Percentiles rank a stretch among this genome's conserved stretches.
These are phyloP conservation scores for Parauchenoglanis ngamensis DNA, from an alignment of 2,797 vertebrate species.

Conservation along the genomic window DNA sequence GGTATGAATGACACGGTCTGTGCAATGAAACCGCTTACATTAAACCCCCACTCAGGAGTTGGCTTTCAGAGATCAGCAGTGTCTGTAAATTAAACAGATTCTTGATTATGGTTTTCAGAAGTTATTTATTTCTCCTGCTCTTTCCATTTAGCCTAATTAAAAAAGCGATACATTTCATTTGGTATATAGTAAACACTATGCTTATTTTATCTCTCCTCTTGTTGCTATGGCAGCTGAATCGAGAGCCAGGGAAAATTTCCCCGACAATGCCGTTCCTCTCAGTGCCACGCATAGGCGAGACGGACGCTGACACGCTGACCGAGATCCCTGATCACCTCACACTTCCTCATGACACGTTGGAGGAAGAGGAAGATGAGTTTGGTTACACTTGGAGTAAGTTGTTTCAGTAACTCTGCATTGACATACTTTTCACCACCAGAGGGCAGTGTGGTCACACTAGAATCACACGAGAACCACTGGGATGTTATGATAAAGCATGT, in stretches of 20 bases:
- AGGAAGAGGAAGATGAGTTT: constrained; percentile 86
- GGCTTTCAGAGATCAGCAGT: not conserved
- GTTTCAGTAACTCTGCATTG: not conserved
- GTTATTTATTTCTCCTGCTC: not conserved
- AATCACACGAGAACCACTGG: not conserved
- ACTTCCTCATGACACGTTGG: constrained; percentile 61
- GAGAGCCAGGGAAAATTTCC: constrained; percentile 77
- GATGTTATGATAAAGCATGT: not conserved
- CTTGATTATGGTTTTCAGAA: not conserved
- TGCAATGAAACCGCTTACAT: not conserved
- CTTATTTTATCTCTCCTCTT: not conserved
- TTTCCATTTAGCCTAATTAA: not conserved
- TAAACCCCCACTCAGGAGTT: not conserved
- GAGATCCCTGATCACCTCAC: constrained; percentile 64
- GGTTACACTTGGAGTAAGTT: constrained; percentile 96
- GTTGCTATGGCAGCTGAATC: constrained; percentile 73
- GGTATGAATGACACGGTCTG: not conserved
- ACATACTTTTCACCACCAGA: not conserved
- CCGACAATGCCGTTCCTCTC: constrained; percentile 66
- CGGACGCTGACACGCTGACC: constrained; percentile 72
- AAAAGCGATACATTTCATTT: no score
- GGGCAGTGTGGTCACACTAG: not conserved
- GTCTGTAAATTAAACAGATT: not conserved
- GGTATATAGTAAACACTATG: not conserved
- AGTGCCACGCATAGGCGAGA: constrained; percentile 79